These are phyloP conservation scores for Maniola hyperantus DNA, from an alignment of 2,888 invertebrate genomes.

Conservation along the genomic window DNA sequence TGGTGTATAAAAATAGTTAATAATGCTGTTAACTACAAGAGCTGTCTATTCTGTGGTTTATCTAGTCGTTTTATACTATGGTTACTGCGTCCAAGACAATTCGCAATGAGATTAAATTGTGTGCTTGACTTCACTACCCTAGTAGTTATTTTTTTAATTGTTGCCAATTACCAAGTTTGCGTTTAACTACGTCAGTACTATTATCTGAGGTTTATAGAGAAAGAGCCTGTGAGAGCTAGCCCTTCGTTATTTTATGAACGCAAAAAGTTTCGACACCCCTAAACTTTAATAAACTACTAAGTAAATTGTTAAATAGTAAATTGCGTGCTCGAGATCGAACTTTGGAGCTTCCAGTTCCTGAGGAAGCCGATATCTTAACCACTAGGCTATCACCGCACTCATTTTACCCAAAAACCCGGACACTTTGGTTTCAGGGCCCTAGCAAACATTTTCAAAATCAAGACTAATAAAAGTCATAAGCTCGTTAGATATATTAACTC, in stretches of 20 bases:
- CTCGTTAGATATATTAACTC: too few species aligned
- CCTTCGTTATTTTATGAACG: too few species aligned
- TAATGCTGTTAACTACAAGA: slow-evolving; percentile 31
- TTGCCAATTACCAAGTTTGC: background rate
- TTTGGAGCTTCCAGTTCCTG: too few species aligned
- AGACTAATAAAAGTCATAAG: slow-evolving; percentile 46
- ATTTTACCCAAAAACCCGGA: background rate
- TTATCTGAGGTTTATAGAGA: too few species aligned
- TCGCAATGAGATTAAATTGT: slow-evolving; percentile 11
- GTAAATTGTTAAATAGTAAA: too few species aligned
- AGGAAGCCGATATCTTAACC: too few species aligned
- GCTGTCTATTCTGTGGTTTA: slow-evolving; percentile 29
- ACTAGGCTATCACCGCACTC: too few species aligned
- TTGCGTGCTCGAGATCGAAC: too few species aligned
- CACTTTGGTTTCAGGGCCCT: slow-evolving; percentile 31
- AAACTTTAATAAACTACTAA: too few species aligned
- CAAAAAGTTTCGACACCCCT: too few species aligned
- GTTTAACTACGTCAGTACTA: background rate
- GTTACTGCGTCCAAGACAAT: slow-evolving; percentile 10
- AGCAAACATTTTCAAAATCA: slow-evolving; percentile 40
- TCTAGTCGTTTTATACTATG: slow-evolving; percentile 19
- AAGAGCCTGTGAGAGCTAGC: too few species aligned
- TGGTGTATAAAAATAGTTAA: slow-evolving; percentile 33
- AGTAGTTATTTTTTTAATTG: background rate
- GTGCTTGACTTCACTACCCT: background rate